Conservation (phyloP, 2,888 invertebrate species). For the Lepidocyrtoides sp. region DNA sequence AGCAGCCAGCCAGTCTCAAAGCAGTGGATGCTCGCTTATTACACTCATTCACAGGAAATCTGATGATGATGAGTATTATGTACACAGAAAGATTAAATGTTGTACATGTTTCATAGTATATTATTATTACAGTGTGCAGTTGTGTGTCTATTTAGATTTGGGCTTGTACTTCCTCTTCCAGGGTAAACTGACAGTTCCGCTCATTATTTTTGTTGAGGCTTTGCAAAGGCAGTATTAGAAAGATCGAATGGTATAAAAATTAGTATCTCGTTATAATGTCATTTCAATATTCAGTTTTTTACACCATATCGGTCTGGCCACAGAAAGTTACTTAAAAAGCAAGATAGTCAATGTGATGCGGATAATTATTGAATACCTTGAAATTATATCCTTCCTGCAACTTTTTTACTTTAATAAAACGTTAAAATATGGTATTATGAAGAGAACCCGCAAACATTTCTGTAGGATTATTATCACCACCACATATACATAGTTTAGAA, state of each 20-base stretch:
- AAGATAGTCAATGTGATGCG: no score
- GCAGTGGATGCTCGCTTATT: not conserved
- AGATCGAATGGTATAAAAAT: no score
- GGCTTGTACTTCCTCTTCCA: slow-evolving; percentile 82
- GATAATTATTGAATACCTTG: no score
- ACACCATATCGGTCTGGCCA: no score
- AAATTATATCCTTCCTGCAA: no score
- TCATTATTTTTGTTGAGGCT: slow-evolving; percentile 78
- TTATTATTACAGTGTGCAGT: not conserved
- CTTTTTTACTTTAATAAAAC: no score
- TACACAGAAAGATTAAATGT: not conserved
- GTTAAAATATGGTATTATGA: no score
- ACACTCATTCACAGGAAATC: slow-evolving; percentile 33
- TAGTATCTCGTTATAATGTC: no score
- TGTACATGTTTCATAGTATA: not conserved
- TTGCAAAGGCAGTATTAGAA: no score
- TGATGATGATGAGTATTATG: not conserved
- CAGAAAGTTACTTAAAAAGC: no score
- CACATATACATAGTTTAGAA: not conserved
- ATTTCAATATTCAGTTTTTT: no score
- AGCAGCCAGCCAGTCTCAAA: not conserved
- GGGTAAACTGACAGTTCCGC: slow-evolving; percentile 83
- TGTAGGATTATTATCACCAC: no score
- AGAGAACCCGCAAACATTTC: not conserved
- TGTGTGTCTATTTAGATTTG: slow-evolving; percentile 81